phyloP scores from a whole-genome alignment of 2,888 invertebrate genomes.

The Cephonodes hylas region DNA sequence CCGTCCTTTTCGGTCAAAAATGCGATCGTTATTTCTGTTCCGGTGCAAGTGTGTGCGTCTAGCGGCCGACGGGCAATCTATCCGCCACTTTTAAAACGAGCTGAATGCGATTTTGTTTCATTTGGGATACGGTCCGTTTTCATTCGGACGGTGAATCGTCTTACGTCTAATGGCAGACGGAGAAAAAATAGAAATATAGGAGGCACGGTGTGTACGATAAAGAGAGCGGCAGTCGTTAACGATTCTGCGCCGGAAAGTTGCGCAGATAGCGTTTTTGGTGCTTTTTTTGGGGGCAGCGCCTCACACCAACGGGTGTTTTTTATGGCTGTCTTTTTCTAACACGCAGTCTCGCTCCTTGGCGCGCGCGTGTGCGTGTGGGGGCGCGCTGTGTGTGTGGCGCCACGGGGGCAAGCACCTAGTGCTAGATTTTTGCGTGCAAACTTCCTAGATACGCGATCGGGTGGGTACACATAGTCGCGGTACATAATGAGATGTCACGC shows the following conservation, averaged over 20 bases:
- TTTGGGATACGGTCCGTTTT: constrained; percentile 31
- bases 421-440: constrained; percentile 78
- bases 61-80: constrained; percentile 54
- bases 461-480: constrained; percentile 51
- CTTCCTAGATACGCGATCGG: constrained; percentile 73
- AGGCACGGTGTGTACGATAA: constrained; percentile 78
- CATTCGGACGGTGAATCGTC: constrained; percentile 43
- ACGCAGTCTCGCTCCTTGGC: constrained; percentile 64
- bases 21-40: constrained; percentile 83
- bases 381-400: constrained; percentile 37
- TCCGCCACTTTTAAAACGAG: constrained; percentile 39
- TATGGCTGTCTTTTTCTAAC: constrained; percentile 77
- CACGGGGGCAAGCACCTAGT: constrained; percentile 71
- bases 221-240: constrained; percentile 81
- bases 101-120: constrained; percentile 29
- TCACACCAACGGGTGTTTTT: constrained; percentile 79
- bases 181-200: constrained; percentile 82
- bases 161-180: constrained; percentile 72
- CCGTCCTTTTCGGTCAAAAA: constrained; percentile 81
- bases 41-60: constrained; percentile 77
- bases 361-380: constrained; percentile 40
- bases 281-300: constrained; percentile 81
- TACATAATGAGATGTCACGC: constrained; percentile 77
- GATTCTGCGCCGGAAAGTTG: constrained; percentile 83
- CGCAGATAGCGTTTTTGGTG: constrained; percentile 82